Percentiles rank a stretch among this genome's conserved stretches.
phyloP scores from a whole-genome alignment of 1,140 invertebrate species.

The Diuraphis noxia region DNA sequence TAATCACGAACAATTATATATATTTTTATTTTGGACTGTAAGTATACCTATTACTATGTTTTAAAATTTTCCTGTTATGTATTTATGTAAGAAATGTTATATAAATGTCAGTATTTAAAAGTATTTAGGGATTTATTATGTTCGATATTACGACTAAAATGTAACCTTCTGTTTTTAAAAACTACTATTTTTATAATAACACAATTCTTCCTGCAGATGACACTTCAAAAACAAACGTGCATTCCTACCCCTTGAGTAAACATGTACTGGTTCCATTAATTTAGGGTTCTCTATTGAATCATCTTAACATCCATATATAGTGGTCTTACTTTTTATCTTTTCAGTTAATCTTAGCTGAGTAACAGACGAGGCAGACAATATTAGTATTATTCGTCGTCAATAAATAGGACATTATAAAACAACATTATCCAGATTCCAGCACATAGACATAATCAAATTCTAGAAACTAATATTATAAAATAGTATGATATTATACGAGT shows the following conservation, averaged over 20 bases:
- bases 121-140: background rate
- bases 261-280: slow-evolving; percentile 33
- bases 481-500: background rate
- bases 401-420: background rate
- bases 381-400: background rate
- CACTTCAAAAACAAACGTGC: background rate
- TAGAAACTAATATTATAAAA: background rate
- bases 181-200: background rate
- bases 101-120: background rate
- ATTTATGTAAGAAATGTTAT: background rate
- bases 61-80: too few species aligned
- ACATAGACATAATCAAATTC: background rate
- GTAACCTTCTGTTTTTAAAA: background rate
- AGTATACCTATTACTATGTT: too few species aligned
- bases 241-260: slow-evolving; percentile 4
- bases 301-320: background rate
- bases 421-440: background rate
- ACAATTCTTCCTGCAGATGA: background rate
- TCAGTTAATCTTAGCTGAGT: background rate
- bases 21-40: too few species aligned
- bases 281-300: slow-evolving; percentile 17
- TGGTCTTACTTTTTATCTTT: background rate
- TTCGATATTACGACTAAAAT: background rate
- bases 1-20: too few species aligned
- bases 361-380: background rate